A percentile compares a stretch with the other conserved stretches of the same genome.
phyloP scores from a whole-genome alignment of 2,888 invertebrate genomes.

The Tryphoninae sp. region DNA sequence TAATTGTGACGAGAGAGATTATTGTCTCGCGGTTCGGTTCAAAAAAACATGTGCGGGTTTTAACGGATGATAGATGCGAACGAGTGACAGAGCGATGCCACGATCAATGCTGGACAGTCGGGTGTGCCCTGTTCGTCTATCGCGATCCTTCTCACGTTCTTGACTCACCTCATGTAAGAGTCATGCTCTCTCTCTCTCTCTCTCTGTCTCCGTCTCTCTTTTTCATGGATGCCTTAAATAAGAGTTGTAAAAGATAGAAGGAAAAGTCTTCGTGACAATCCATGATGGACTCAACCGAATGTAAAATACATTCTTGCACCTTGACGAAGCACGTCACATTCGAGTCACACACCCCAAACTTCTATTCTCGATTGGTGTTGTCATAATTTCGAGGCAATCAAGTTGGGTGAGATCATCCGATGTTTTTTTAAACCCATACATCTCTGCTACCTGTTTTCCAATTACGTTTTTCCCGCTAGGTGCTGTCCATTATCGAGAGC shows the following conservation, averaged over 20 bases:
- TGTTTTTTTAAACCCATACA: constrained; percentile 28
- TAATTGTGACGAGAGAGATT: constrained; percentile 17
- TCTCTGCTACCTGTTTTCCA: constrained; percentile 23
- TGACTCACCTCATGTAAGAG: constrained; percentile 45
- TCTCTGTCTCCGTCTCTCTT: background rate
- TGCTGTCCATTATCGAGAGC: no score
- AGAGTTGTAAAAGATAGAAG: background rate
- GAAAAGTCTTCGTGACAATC: constrained; percentile 3
- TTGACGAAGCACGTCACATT: background rate
- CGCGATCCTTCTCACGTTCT: constrained; percentile 54
- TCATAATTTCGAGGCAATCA: constrained; percentile 68
- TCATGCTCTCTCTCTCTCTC: background rate
- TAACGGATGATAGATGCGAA: constrained; percentile 60
- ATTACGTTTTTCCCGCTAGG: constrained; percentile 7
- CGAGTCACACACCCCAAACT: constrained; percentile 24
- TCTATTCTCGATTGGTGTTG: constrained; percentile 70
- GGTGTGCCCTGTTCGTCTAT: constrained; percentile 74
- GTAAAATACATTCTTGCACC: background rate
- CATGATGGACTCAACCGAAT: background rate
- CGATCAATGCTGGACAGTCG: constrained; percentile 75
- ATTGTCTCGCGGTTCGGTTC: background rate
- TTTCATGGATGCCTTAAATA: constrained; percentile 5
- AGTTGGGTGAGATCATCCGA: constrained; percentile 74
- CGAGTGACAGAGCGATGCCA: constrained; percentile 59
- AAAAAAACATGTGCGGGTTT: constrained; percentile 3